These are phyloP conservation scores for Taenioides sp. DNA, from an alignment of 2,797 vertebrate genomes.

Conservation along the genomic window DNA sequence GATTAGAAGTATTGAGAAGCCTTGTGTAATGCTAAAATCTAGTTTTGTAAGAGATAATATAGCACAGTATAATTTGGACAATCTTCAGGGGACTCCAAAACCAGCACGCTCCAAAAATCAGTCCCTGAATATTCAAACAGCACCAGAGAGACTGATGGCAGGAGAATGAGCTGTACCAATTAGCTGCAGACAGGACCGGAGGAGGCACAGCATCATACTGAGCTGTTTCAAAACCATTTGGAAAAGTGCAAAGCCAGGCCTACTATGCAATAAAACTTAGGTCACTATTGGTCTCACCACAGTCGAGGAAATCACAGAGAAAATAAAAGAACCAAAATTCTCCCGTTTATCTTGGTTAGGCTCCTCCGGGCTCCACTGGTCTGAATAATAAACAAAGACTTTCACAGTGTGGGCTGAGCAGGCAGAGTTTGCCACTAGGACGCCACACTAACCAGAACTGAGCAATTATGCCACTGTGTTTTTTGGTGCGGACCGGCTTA, in stretches of 20 bases:
- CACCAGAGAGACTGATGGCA: constrained; percentile 15
- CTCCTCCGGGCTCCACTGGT: constrained; percentile 12
- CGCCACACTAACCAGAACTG: constrained; percentile 39
- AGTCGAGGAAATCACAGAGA: not conserved
- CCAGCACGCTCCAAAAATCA: constrained; percentile 37
- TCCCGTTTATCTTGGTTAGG: constrained; percentile 32
- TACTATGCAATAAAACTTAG: constrained; percentile 16
- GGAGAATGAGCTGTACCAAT: constrained; percentile 43
- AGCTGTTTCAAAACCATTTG: constrained; percentile 25
- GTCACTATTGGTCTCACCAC: constrained; percentile 16
- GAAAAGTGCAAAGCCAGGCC: constrained; percentile 18
- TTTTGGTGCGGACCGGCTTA: constrained; percentile 25
- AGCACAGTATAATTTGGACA: not conserved
- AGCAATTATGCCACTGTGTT: constrained; percentile 36
- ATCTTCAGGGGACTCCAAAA: constrained; percentile 17
- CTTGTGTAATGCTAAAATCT: not conserved
- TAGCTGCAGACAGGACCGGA: constrained; percentile 25
- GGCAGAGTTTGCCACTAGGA: constrained; percentile 29
- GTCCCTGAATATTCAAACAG: constrained; percentile 28
- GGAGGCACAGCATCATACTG: constrained; percentile 2
- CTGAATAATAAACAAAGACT: constrained; percentile 41
- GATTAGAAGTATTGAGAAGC: not conserved
- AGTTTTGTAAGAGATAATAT: not conserved
- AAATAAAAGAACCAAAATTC: constrained; percentile 24
- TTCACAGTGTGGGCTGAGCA: constrained; percentile 32